A percentile compares a stretch with the other conserved stretches of the same genome.
phyloP scores from a whole-genome alignment of 2,888 invertebrate species.

The Dusona sp. region DNA sequence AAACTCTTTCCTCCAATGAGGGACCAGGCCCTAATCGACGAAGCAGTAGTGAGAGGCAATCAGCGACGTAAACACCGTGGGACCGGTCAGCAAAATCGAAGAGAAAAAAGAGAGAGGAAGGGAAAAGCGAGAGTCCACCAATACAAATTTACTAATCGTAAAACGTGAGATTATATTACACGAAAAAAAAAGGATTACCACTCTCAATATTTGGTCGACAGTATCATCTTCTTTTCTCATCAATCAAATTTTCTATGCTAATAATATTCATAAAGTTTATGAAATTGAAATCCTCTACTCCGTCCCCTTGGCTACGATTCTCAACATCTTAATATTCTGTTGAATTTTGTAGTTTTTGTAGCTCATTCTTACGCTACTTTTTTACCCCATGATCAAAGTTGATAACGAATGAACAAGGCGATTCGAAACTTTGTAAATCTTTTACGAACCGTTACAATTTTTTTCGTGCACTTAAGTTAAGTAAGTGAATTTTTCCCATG shows the following conservation, averaged over 20 bases:
- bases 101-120: constrained; percentile 7
- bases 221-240: neutral
- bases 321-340: neutral
- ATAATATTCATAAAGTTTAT: neutral
- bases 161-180: constrained; percentile 27
- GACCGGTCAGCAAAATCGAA: constrained; percentile 34
- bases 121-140: constrained; percentile 62
- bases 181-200: constrained; percentile 12
- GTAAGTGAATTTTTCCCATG: constrained; percentile 24
- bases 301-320: neutral
- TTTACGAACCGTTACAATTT: constrained; percentile 12
- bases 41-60: constrained; percentile 56
- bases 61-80: constrained; percentile 44
- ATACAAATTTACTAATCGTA: constrained; percentile 65
- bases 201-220: neutral
- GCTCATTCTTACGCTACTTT: neutral
- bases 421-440: constrained; percentile 27
- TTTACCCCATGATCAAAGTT: neutral
- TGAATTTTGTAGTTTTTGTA: neutral
- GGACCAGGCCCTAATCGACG: constrained; percentile 61
- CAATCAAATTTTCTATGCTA: neutral
- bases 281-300: neutral
- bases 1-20: constrained; percentile 65
- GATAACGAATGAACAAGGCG: neutral
- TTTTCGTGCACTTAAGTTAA: neutral